Evolutionary conservation across 2,113 vertebrate species (phyloP).

Genomic region (Rhea americana): DNA sequence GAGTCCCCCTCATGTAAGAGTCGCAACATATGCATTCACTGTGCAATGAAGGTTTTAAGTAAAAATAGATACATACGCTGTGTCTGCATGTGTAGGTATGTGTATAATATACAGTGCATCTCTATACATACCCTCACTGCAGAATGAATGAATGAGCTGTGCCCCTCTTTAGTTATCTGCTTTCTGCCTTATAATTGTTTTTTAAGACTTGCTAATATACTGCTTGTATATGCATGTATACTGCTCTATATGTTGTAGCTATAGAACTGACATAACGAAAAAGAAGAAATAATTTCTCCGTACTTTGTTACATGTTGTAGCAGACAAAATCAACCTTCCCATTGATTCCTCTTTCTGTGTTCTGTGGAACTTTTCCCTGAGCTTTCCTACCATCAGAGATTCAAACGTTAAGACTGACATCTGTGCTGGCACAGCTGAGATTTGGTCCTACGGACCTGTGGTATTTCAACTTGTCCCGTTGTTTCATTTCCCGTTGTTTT

Average conservation of each 20-base stretch:
- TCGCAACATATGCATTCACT: background rate
- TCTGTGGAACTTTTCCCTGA: background rate
- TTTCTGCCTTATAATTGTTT: background rate
- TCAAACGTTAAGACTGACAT: background rate
- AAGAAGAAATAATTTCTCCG: background rate
- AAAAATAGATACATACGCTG: background rate
- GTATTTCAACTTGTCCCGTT: background rate
- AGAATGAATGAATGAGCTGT: background rate
- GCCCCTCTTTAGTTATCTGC: background rate
- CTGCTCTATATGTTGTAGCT: background rate
- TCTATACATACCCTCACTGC: background rate
- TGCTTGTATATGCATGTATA: background rate
- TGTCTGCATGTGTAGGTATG: background rate
- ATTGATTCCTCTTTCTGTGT: background rate
- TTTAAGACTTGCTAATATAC: background rate
- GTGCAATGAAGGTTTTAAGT: background rate
- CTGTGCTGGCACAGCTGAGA: background rate
- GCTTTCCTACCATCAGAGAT: background rate
- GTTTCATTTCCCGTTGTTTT: background rate
- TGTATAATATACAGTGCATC: background rate
- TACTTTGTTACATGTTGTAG: background rate
- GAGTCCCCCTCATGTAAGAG: background rate
- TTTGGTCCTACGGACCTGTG: background rate
- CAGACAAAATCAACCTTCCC: background rate
- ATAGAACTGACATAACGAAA: background rate